Conservation (phyloP, 2,797 vertebrate genomes). For the Oryzias dopingdopingensis region DNA sequence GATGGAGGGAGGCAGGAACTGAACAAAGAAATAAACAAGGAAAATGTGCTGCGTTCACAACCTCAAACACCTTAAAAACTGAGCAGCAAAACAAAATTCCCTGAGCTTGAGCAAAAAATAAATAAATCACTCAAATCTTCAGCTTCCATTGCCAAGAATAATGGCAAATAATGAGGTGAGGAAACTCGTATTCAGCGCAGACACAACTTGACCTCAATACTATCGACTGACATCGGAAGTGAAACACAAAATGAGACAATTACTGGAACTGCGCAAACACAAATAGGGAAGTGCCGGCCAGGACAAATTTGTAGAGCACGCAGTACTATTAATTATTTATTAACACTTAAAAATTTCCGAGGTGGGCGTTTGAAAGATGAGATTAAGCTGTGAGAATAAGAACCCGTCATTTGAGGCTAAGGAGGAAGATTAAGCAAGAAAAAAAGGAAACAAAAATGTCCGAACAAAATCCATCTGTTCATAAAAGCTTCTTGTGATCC, state of each 20-base stretch:
- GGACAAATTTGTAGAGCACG: slow-evolving; percentile 52
- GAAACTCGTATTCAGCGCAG: slow-evolving; percentile 69
- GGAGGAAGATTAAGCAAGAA: slow-evolving; percentile 11
- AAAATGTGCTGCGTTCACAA: background rate
- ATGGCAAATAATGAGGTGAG: slow-evolving; percentile 58
- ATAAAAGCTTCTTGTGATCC: slow-evolving; percentile 29
- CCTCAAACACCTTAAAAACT: slow-evolving; percentile 1
- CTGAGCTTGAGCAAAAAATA: slow-evolving; percentile 47
- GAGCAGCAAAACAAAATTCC: slow-evolving; percentile 33
- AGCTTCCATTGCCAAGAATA: slow-evolving; percentile 63
- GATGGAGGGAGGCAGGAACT: too few species aligned
- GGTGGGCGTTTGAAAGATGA: slow-evolving; percentile 20
- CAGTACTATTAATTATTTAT: slow-evolving; percentile 75
- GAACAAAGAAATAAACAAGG: too few species aligned
- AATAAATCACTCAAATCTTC: slow-evolving; percentile 61
- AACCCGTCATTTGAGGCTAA: slow-evolving; percentile 2
- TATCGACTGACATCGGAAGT: slow-evolving; percentile 70
- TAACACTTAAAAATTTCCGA: slow-evolving; percentile 65
- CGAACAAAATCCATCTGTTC: slow-evolving; percentile 14
- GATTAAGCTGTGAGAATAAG: background rate
- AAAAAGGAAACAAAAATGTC: background rate
- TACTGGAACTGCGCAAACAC: slow-evolving; percentile 71
- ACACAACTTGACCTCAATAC: slow-evolving; percentile 68
- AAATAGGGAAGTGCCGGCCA: slow-evolving; percentile 66
- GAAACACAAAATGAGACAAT: slow-evolving; percentile 70